Evolutionary conservation across 2,888 invertebrate species (phyloP), one percentile per base, ranked within the genome.

Genomic region (Acanthosepion pharaonis): DNA sequence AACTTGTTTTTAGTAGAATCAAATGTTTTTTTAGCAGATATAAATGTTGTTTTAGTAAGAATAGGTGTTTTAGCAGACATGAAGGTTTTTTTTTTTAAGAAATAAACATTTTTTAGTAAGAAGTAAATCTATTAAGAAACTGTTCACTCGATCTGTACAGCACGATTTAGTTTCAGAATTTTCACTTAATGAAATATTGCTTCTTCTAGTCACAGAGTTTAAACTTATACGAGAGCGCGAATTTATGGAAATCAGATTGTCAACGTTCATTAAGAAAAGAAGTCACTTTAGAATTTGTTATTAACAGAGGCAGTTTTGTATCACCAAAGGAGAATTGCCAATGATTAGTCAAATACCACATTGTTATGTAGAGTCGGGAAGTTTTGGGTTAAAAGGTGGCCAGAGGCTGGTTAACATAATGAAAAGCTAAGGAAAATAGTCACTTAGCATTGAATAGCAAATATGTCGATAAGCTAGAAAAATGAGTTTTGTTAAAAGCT

Each of bases 381-480:
- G n/a, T 78, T 78, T 78, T 78, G n/a, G 78, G 78, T 78, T n/a
- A n/a, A 78, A n/a, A 78, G 78, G 78, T 78, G n/a, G 20, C 59
- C 59, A 59, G 59, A n/a, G n/a, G n/a, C n/a, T n/a, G 78, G 33
- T 78, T 33, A 78, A 78, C n/a, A 78, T 33, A 33, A 78, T 78
- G 33, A 78, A 33, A 33, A n/a, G n/a, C 33, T 33, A 5, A 9
- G 78, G 15, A n/a, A n/a, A 78, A 15, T 33, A 11, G n/a, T 78
- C 78, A 33, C 78, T n/a, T 78, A n/a, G 15, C 33, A 78, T 78
- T n/a, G 78, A 78, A 78, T 78, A 78, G n/a, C n/a, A 33, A 78
- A 78, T n/a, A 5, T 15, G 78, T 33, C n/a, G 23, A 59, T 59
- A 23, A 33, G 15, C 78, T n/a, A 33, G 78, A n/a, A n/a, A 78